Evolutionary conservation across 2,113 vertebrate species (phyloP), one percentile per base, ranked within the genome.

Genomic region (Ploceus nigricollis): DNA sequence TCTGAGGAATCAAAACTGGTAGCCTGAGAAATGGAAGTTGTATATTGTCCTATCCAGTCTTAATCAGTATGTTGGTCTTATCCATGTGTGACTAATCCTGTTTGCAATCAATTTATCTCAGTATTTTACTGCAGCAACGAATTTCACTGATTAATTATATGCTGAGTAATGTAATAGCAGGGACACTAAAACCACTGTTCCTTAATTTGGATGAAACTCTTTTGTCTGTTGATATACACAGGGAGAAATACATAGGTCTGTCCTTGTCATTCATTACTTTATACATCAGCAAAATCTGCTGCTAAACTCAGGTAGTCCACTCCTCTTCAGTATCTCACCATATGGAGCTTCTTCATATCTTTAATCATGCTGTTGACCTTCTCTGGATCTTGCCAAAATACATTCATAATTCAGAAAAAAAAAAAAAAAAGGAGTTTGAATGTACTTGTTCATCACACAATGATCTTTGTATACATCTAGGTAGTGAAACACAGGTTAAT

Each of bases 101-200:
- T 93, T 93, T 92, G 68, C 72, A 82, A 66, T 79, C 78, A 90
- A 80, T 90, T 90, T 90, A 79, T 87, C 63, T 87, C 66, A 73
- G 79, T 93, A 78, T 93, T 96, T 94, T 96, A 93, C 93, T 95
- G 93, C 63, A 82, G 90, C 90, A 81, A 21, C n/a, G 68, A 81
- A 73, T 93, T 95, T 94, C 90, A 24, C 93, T 96, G 87, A 88
- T 92, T 95, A 96, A 88, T 90, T 94, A 58, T 73, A 93, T 70
- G 75, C 60, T 82, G 65, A 91, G 60, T 75, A 86, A 86, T 1
- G 1, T 90, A 94, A 72, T 66, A 83, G 47, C 72, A 80, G 47
- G 39, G 72, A 73, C 44, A 56, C 60, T 86, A 80, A 85, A 94
- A 95, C 33, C 0, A 1, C 18, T 54, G 28, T 72, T 90, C 56